Evolutionary conservation across 2,113 vertebrate species (phyloP), one percentile per base, ranked within the genome.

Genomic region (Sarotherodon lohbergeri): DNA sequence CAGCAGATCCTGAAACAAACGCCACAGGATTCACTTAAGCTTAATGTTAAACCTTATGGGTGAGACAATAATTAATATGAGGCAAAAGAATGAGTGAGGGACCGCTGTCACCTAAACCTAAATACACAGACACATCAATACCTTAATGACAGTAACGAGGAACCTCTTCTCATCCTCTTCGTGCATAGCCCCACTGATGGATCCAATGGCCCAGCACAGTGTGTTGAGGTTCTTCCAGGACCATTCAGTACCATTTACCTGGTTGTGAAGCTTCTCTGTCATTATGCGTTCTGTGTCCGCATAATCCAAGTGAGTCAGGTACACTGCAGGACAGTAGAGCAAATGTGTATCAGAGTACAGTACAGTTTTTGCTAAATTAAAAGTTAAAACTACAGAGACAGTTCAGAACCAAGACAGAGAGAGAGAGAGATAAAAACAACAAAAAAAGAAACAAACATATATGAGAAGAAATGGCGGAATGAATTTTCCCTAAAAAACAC

Each of bases 181-280:
- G 19, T 99, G 98, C 99, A 99, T 99, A 7, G 99, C 98, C 1
- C 98, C 99, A 22, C 99, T 99, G 95, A 99, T 99, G 59, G 99
- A 99, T 8, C 99, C 98, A 39, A 99, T 99, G 82, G 98, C 99
- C 99, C 98, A 99, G 95, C 98, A 99, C 52, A 99, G 86, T 0
- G 99, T 99, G 95, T 99, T 99, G 86, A 99, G 96, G 95, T 99
- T 99, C 93, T 99, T 99, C 99, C 99, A 99, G 0, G 98, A 99
- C 99, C 99, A 99, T 46, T 99, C 99, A 0, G 98, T 98, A 17
- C 98, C 98, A 16, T 99, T 99, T 89, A 99, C 99, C 96, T 99
- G 99, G 96, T 99, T 99, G 94, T 99, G 99, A 90, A 99, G 98
- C 91, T 99, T 99, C 89, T 99, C 98, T 13, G 98, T 99, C 98